A percentile compares a stretch with the other conserved stretches of the same genome.
Conservation (phyloP, 1,140 invertebrate species). For the Apis florea region DNA sequence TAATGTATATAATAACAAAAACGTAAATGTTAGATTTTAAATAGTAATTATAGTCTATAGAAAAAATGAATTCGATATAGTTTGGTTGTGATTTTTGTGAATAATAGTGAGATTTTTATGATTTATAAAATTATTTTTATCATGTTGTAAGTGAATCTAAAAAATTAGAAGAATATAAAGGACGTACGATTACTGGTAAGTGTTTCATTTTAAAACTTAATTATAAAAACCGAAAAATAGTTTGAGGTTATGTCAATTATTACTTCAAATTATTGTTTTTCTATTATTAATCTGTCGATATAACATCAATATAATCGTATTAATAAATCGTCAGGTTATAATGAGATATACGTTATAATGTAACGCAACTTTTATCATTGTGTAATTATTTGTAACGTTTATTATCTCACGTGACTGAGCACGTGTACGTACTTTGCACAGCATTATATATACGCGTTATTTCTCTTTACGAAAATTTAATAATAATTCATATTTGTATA, state of each 20-base stretch:
- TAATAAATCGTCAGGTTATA: background rate
- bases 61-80: background rate
- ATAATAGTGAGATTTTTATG: background rate
- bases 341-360: no score
- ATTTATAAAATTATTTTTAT: background rate
- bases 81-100: no score
- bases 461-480: background rate
- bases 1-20: no score
- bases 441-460: background rate
- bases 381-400: background rate
- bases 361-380: background rate
- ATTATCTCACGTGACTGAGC: slow-evolving; percentile 18
- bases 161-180: no score
- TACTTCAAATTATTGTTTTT: background rate
- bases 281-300: background rate
- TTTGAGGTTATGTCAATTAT: slow-evolving; percentile 22
- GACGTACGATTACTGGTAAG: background rate
- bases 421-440: background rate
- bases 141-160: background rate
- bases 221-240: background rate
- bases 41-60: background rate
- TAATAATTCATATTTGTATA: no score
- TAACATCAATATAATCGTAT: background rate
- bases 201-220: background rate
- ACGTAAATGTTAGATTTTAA: background rate